Evolutionary conservation across 2,113 vertebrate species (phyloP).

Genomic region (Hypocryptadius cinnamomeus): DNA sequence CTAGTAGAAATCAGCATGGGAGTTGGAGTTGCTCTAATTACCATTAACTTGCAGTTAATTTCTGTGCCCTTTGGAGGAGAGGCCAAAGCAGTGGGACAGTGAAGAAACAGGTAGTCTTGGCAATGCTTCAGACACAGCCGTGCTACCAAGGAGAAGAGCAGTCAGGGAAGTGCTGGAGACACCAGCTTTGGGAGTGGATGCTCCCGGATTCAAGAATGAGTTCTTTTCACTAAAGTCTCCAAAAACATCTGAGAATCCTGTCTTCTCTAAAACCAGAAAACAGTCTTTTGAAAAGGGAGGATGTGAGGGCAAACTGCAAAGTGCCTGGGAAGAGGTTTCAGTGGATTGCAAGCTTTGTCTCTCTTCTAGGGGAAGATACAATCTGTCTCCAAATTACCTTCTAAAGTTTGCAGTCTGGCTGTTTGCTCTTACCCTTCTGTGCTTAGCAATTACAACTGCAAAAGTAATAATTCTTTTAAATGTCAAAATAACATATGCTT

Average conservation of each 20-base stretch:
- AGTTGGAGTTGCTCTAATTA: slow-evolving; percentile 10
- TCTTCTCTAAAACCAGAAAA: background rate
- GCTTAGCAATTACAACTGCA: background rate
- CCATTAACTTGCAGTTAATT: slow-evolving; percentile 31
- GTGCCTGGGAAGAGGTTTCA: background rate
- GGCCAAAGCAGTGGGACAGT: background rate
- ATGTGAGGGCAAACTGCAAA: background rate
- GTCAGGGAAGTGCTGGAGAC: background rate
- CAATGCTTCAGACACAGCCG: accelerated
- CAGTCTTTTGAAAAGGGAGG: background rate
- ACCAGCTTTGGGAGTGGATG: accelerated
- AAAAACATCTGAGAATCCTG: background rate
- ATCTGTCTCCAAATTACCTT: background rate
- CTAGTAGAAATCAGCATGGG: background rate
- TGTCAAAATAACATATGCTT: slow-evolving; percentile 20
- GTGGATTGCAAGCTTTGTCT: background rate
- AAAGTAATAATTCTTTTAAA: slow-evolving; percentile 17
- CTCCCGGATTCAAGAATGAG: background rate
- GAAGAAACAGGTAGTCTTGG: background rate
- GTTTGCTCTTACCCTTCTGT: background rate
- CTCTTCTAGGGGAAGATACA: background rate
- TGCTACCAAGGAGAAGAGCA: background rate
- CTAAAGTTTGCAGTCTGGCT: background rate
- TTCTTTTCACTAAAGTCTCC: background rate
- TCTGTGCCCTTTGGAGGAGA: background rate